These are phyloP conservation scores for Cyclura pinguis DNA, from an alignment of 2,797 vertebrate species.

Conservation along the genomic window DNA sequence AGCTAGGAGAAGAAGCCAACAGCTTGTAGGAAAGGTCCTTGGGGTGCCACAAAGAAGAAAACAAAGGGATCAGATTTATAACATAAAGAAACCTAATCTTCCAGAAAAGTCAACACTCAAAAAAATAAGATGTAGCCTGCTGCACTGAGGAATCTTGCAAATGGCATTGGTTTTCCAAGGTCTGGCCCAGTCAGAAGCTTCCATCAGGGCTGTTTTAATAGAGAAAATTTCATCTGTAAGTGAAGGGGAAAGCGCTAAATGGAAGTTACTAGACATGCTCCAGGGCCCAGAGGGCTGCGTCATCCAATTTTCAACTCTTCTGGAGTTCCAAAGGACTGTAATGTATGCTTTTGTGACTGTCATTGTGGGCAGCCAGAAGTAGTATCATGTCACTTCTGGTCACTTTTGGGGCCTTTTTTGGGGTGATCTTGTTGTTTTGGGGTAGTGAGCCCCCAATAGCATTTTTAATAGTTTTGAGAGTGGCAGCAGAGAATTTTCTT, in stretches of 20 bases:
- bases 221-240: not conserved
- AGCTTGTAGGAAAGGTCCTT: rapidly evolving
- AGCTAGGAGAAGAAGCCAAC: not conserved
- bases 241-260: not conserved
- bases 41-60: rapidly evolving
- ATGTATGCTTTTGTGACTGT: too few species aligned
- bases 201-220: not conserved
- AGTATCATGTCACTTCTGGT: too few species aligned
- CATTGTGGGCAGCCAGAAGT: too few species aligned
- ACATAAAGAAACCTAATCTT: not conserved
- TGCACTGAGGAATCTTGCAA: not conserved
- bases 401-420: too few species aligned
- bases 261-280: not conserved
- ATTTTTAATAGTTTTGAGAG: too few species aligned
- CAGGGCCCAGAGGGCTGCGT: too few species aligned
- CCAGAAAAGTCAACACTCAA: not conserved
- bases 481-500: too few species aligned
- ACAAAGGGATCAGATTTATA: not conserved
- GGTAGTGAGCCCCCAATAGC: too few species aligned
- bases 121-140: not conserved
- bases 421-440: too few species aligned
- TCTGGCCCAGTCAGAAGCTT: not conserved
- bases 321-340: too few species aligned
- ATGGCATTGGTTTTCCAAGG: not conserved
- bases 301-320: too few species aligned